Evolutionary conservation across 2,113 vertebrate genomes (phyloP).

Genomic region (Nibea albiflora): DNA sequence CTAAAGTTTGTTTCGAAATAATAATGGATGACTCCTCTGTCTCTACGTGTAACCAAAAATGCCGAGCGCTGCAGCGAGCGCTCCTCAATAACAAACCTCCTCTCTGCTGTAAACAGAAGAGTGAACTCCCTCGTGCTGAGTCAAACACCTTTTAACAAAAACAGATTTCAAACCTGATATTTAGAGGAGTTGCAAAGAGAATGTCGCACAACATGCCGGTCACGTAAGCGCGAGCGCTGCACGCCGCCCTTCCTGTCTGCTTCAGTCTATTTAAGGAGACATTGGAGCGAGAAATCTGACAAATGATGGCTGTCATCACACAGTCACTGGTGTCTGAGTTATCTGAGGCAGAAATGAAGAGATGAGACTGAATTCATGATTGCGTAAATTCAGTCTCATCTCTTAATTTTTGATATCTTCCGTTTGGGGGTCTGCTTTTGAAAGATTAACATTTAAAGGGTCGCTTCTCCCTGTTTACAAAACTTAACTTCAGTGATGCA

Average conservation of each 20-base stretch:
- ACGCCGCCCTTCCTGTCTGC: neutral
- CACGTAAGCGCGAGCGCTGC: neutral
- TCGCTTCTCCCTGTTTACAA: neutral
- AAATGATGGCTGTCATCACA: neutral
- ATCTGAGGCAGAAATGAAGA: neutral
- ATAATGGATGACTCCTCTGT: neutral
- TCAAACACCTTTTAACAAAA: neutral
- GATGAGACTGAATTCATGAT: too few relatives aligned
- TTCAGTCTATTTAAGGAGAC: constrained; percentile 22
- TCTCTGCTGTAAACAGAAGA: neutral
- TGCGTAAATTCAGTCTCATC: neutral
- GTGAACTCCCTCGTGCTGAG: neutral
- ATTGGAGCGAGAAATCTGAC: constrained; percentile 24
- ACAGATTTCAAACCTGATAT: neutral
- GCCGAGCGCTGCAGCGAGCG: neutral
- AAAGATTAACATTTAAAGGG: neutral
- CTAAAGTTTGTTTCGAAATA: neutral
- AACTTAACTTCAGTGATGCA: neutral
- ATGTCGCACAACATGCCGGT: neutral
- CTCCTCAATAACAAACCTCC: neutral
- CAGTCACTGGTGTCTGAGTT: constrained; percentile 4
- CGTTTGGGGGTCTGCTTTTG: neutral
- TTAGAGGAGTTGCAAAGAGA: constrained; percentile 7
- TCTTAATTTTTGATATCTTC: neutral
- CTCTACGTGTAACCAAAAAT: neutral